Conservation (phyloP, 2,797 vertebrate genomes). For the Melopsittacus undulatus region DNA sequence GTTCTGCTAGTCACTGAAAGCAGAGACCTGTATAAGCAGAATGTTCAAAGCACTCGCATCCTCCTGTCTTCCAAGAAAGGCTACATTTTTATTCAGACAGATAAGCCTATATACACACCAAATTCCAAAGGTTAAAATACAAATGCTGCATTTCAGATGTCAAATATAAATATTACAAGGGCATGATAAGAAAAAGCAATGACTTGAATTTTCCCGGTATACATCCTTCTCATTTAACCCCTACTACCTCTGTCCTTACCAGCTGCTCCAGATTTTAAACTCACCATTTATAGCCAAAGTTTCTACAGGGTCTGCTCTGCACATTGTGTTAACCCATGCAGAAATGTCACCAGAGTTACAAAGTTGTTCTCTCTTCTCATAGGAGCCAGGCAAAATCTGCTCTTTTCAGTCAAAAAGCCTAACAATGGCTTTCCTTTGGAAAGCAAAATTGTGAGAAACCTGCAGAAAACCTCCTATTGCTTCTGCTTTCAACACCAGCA, state of each 20-base stretch:
- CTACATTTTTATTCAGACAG: slow-evolving; percentile 79
- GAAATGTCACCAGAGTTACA: not conserved
- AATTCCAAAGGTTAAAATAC: slow-evolving; percentile 61
- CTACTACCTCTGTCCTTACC: not conserved
- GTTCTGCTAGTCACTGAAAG: slow-evolving; percentile 59
- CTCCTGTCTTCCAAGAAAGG: slow-evolving; percentile 74
- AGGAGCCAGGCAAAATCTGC: not conserved
- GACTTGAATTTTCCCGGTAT: not conserved
- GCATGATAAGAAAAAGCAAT: not conserved
- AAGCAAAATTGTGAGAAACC: not conserved
- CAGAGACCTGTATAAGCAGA: not conserved
- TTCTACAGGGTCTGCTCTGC: not conserved
- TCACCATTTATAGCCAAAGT: not conserved
- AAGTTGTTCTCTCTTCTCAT: not conserved
- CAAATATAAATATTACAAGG: not conserved
- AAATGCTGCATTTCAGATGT: not conserved
- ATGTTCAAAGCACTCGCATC: not conserved
- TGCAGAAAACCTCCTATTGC: not conserved
- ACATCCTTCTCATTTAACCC: not conserved
- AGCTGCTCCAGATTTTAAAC: not conserved
- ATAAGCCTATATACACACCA: slow-evolving; percentile 78
- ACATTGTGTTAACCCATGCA: not conserved
- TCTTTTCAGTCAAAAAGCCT: not conserved
- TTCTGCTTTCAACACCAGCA: not conserved
- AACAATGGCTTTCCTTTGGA: not conserved